These are phyloP conservation scores for Oscarella lobularis DNA, from an alignment of 37 sponge, comb jelly and placozoan genomes.

Conservation along the genomic window DNA sequence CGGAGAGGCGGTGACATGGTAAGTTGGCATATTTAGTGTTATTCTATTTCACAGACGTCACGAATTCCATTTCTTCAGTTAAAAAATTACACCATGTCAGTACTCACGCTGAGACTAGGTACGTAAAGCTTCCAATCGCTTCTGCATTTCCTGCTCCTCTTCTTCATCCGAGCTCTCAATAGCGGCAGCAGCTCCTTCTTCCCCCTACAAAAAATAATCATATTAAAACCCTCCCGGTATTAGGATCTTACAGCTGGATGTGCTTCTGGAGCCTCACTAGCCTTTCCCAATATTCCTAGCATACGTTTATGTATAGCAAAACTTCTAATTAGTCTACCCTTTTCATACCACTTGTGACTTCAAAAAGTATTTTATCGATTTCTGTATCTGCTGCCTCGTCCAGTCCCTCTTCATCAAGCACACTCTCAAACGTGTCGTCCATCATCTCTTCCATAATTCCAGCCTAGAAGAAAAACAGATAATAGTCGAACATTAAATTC, in stretches of 20 bases:
- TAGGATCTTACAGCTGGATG: not conserved
- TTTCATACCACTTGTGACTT: slow-evolving; percentile 73
- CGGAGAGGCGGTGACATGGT: no score
- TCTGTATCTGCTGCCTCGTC: slow-evolving; percentile 88
- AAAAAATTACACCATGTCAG: no score
- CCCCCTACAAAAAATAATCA: not conserved
- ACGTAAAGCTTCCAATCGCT: slow-evolving; percentile 27
- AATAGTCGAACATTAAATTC: not conserved
- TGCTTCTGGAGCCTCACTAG: not conserved
- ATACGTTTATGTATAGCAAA: not conserved
- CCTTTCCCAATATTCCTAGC: not conserved
- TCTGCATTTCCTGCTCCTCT: slow-evolving; percentile 33
- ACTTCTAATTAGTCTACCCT: no score
- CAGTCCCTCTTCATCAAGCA: slow-evolving; percentile 84
- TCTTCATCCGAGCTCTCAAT: slow-evolving; percentile 11
- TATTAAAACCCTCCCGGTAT: not conserved
- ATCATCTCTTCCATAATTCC: slow-evolving; percentile 97
- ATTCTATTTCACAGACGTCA: no score
- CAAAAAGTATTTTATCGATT: slow-evolving; percentile 92
- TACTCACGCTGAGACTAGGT: slow-evolving; percentile 1
- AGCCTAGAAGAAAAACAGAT: slow-evolving; percentile 57
- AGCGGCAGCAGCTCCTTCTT: slow-evolving; percentile 1
- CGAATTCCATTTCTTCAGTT: no score
- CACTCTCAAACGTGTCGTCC: slow-evolving; percentile 82
- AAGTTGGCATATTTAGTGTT: no score